phyloP scores from a whole-genome alignment of 2,797 vertebrate species.

The Triplophysa yarkandensis region DNA sequence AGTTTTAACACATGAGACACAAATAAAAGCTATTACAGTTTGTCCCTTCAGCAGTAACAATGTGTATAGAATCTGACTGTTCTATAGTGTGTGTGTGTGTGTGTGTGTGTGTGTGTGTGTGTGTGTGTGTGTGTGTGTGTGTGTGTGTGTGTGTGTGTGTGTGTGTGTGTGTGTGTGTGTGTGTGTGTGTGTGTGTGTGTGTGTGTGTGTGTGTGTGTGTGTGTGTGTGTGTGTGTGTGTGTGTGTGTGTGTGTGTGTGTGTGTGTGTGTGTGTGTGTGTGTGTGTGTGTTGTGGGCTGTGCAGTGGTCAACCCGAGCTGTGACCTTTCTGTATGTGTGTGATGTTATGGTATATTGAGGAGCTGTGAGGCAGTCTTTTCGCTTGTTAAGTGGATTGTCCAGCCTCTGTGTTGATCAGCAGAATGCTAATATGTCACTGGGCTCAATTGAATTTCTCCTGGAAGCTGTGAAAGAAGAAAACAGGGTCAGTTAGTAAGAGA shows the following conservation, averaged over 20 bases:
- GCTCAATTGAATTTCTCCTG: constrained; percentile 51
- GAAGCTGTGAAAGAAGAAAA: constrained; percentile 31
- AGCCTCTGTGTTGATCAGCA: constrained; percentile 53
- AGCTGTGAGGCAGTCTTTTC: constrained; percentile 49
- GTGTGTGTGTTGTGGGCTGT: constrained; percentile 15
- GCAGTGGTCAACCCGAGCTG: constrained; percentile 15
- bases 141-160: too few species aligned
- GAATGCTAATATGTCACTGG: constrained; percentile 54
- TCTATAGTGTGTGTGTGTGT: too few species aligned
- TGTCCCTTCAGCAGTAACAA: too few species aligned
- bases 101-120: too few species aligned
- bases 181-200: too few species aligned
- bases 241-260: neutral
- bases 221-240: neutral
- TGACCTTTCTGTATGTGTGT: constrained; percentile 51
- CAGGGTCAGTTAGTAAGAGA: constrained; percentile 39
- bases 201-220: too few species aligned
- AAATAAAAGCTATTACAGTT: too few species aligned
- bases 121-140: too few species aligned
- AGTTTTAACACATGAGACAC: too few species aligned
- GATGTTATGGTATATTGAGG: constrained; percentile 54
- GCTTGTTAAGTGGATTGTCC: constrained; percentile 59
- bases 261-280: neutral
- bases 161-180: too few species aligned
- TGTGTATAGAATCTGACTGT: too few species aligned